Base-by-base conservation (phyloP, 2,113 vertebrate genomes). In the Pelobates fuscus region DNA sequence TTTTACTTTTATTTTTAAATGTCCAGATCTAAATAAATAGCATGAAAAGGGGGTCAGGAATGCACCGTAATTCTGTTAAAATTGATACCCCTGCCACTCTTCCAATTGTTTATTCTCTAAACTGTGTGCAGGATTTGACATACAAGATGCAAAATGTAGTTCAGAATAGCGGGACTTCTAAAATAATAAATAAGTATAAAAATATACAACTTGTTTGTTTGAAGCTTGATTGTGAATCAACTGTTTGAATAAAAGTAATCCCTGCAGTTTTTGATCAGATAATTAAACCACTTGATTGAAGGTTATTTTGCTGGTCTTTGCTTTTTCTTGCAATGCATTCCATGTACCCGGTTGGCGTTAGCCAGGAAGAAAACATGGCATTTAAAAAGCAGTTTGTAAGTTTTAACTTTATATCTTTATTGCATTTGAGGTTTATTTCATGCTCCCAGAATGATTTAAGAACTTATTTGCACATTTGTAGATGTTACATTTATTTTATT, bases 371-470 rank as follows among this genome's bases (percentile, higher is more conserved):
- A 59, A 67, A 32, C 25, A 43, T 32, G 37, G 1, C n/a, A 24
- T 41, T 41, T n/a, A 72, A n/a, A 57, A 3, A 11, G 60, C 62
- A 6, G 23, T 5, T 25, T 63, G 5, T 85, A 83, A 81, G 89
- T 89, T 89, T 87, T 46, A 6, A 15, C 3, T 46, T 8, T 46
- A 46, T 49, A 87, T 87, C 72, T 86, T 85, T 86, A 86, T 73
- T 85, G 79, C 81, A 80, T 80, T 71, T 84, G 77, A 74, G 84
- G 85, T 83, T 83, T 82, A 79, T 87, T 72, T 55, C 67, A 26
- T 81, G 82, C 85, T 80, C 79, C 85, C 83, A 90, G 84, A 87
- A 86, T 87, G 82, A 84, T 85, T 87, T 83, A 77, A 77, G 68
- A 52, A 7, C 68, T 80, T 57, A 70, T 63, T 80, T 61, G 0